Base-by-base conservation (phyloP, 2,888 invertebrate genomes). In the Arge pagana region DNA sequence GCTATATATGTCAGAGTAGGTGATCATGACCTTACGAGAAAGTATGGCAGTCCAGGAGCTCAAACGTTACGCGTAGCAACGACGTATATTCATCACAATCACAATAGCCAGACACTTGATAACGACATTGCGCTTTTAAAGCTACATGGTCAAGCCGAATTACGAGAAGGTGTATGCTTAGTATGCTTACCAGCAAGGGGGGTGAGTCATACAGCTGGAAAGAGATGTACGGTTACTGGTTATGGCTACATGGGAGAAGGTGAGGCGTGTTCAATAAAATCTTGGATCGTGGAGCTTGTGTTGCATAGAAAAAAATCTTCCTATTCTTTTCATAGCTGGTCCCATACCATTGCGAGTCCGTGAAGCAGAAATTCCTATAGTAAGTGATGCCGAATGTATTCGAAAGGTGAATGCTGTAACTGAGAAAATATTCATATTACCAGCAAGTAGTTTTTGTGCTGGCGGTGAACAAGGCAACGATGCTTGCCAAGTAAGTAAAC, bases 201-300 rank as follows among this genome's bases (percentile, higher is more conserved):
- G 2, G 92, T 92, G 19, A 90, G 85, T 67, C 93, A 93, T 71
- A 88, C 92, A 1, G 91, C 94, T 4, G 94, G 94, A 49, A 93
- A 93, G 75, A 81, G 93, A 26, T 95, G 95, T 70, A 94, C 93
- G 0, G 94, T 93, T 62, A 95, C 95, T 6, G 95, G 95, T 3
- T 95, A 95, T 68, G 95, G 95, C 5, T 95, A 95, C 71, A 93
- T 94, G 93, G 93, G 93, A 42, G 95, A 95, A 83, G 88, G 93
- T 93, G 72, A 70, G 64, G 57, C 6, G 6, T 8, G 4, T 5
- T 28, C 28, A 28, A 28, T 28, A n/a, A 8, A 4, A 42, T n/a
- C 7, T 13, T 10, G 41, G 41, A 6, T n/a, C 45, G 11, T 10
- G 23, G 7, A 19, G 10, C 8, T 4, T 21, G 18, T 41, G 21